Percentiles rank a stretch among this genome's conserved stretches.
phyloP scores from a whole-genome alignment of 2,113 vertebrate genomes.

The Erinaceus europaeus region DNA sequence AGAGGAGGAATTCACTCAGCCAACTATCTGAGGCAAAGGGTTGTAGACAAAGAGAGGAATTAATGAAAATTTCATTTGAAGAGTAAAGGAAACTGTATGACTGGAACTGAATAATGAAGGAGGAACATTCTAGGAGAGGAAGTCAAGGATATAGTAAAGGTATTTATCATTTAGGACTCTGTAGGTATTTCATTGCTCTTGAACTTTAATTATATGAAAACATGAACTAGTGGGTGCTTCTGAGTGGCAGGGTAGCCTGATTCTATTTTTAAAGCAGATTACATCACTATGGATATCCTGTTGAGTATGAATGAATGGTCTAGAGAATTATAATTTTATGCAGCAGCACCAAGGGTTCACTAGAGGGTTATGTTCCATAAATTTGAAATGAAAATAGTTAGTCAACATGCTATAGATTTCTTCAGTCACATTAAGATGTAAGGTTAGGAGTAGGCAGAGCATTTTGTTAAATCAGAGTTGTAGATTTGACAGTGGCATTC shows the following conservation, averaged over 20 bases:
- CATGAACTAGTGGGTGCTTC: background rate
- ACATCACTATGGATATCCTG: background rate
- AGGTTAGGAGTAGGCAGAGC: background rate
- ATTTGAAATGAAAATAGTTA: background rate
- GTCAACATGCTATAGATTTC: background rate
- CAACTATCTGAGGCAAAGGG: background rate
- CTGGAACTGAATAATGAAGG: background rate
- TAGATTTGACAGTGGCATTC: background rate
- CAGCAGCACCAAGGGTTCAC: background rate
- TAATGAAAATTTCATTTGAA: background rate
- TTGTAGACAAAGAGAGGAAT: background rate
- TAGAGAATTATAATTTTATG: background rate
- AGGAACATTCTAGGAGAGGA: background rate
- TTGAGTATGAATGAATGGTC: background rate
- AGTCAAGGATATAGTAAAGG: too few species aligned
- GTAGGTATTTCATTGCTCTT: too few species aligned
- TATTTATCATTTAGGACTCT: too few species aligned
- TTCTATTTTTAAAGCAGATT: background rate
- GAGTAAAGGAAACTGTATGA: background rate
- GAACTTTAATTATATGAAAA: too few species aligned
- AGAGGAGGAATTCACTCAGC: background rate
- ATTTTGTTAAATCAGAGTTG: background rate
- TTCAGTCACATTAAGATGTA: background rate
- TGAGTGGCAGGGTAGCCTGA: background rate
- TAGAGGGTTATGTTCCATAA: background rate